Evolutionary conservation across 2,888 invertebrate species (phyloP).

Genomic region (Idaea straminata): DNA sequence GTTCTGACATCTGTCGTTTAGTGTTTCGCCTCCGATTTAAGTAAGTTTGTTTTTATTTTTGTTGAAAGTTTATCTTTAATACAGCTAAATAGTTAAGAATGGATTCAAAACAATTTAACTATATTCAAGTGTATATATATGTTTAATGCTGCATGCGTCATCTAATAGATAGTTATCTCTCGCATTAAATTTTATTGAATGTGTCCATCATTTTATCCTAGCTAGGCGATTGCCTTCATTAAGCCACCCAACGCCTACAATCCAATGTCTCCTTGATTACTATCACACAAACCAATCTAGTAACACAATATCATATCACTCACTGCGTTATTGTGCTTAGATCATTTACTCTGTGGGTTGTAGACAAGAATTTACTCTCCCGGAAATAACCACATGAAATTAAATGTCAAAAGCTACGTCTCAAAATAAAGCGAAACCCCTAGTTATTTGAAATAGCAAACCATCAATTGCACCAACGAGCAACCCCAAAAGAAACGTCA

Average conservation of each 20-base stretch:
- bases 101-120: not conserved
- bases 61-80: not conserved
- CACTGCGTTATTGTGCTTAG: not conserved
- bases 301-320: not conserved
- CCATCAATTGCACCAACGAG: constrained; percentile 50
- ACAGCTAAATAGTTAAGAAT: not conserved
- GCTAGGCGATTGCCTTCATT: not conserved
- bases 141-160: not conserved
- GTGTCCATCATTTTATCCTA: not conserved
- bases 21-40: constrained; percentile 38
- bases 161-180: not conserved
- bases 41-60: constrained; percentile 2
- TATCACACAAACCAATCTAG: not conserved
- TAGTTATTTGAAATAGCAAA: constrained; percentile 43
- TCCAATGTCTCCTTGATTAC: not conserved
- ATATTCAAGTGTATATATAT: not conserved
- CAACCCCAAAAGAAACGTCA: constrained; percentile 55
- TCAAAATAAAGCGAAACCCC: constrained; percentile 21
- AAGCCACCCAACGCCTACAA: not conserved
- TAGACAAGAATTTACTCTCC: not conserved
- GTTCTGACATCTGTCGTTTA: constrained; percentile 40
- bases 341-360: not conserved
- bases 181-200: not conserved
- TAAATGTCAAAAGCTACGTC: constrained; percentile 2
- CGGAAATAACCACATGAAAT: not conserved